Conservation (phyloP, 92 coral and sea anemone species). For the Nematostella vectensis region DNA sequence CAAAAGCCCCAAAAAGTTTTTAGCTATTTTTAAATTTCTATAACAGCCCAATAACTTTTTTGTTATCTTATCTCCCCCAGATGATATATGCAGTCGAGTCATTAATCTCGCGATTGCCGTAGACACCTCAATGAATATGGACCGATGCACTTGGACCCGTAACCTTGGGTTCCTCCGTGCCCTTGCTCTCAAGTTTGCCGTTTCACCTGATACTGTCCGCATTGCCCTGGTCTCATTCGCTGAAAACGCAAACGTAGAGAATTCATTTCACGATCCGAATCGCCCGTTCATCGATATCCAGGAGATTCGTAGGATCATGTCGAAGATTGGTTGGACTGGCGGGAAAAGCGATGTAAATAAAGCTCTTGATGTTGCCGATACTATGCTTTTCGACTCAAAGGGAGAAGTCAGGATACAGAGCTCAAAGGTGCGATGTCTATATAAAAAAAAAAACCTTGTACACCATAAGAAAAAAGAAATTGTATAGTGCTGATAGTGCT, state of each 20-base stretch:
- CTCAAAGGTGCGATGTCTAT: conserved; percentile 34
- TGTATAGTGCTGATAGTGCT: too few relatives aligned
- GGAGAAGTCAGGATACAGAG: conserved; percentile 55
- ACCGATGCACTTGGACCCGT: conserved; percentile 18
- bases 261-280: conserved; percentile 20
- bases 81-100: conserved; percentile 8
- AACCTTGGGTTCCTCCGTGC: conserved; percentile 12
- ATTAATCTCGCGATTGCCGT: conserved; percentile 19
- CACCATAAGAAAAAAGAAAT: too few relatives aligned
- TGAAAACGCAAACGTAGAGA: conserved; percentile 18
- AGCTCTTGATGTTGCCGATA: conserved; percentile 39
- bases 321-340: conserved; percentile 6
- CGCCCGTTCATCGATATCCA: conserved; percentile 15
- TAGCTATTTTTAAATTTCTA: too few relatives aligned
- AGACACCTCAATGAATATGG: conserved; percentile 12
- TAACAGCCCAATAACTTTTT: too few relatives aligned
- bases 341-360: conserved; percentile 42
- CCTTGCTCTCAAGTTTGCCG: conserved; percentile 14
- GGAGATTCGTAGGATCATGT: conserved; percentile 24
- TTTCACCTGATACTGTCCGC: conserved; percentile 36
- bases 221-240: conserved; percentile 38
- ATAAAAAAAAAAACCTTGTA: too few relatives aligned
- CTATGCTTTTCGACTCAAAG: conserved; percentile 31
- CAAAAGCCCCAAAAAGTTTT: too few relatives aligned
- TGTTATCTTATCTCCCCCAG: not conserved